A percentile compares a stretch with the other conserved stretches of the same genome.
Evolutionary conservation across 2,888 invertebrate species (phyloP).

Genomic region (Cylindroiulus punctatus): DNA sequence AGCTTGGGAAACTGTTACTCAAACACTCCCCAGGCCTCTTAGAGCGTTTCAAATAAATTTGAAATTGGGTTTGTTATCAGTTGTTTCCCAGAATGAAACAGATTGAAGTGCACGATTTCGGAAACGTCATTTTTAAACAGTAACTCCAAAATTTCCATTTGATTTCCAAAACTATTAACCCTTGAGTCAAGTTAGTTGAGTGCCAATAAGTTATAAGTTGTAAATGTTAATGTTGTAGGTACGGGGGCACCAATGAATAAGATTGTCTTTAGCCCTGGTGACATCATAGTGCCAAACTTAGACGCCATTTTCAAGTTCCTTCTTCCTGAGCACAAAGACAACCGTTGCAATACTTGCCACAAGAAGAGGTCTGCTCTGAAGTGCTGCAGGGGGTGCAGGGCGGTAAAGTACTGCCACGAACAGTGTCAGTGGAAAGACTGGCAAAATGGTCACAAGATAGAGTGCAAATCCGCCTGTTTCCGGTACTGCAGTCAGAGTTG

Average conservation of each 20-base stretch:
- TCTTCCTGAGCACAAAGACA: not conserved
- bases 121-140: no score
- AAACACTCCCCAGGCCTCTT: no score
- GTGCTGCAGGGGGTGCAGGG: not conserved
- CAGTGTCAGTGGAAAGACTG: not conserved
- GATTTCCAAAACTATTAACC: no score
- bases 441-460: not conserved
- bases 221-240: no score
- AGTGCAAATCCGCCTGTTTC: not conserved
- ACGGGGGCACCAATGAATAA: not conserved
- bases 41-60: no score
- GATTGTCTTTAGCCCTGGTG: not conserved
- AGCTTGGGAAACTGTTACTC: no score
- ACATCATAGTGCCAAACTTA: not conserved
- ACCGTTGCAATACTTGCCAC: not conserved
- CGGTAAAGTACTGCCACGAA: not conserved
- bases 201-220: no score
- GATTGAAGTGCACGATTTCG: no score
- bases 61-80: no score
- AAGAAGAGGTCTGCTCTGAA: not conserved
- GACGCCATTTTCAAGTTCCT: not conserved
- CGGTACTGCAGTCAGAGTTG: not conserved
- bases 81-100: no score
- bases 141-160: no score
- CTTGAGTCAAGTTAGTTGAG: no score